phyloP scores from a whole-genome alignment of 2,113 vertebrate species.

The Indri indri region DNA sequence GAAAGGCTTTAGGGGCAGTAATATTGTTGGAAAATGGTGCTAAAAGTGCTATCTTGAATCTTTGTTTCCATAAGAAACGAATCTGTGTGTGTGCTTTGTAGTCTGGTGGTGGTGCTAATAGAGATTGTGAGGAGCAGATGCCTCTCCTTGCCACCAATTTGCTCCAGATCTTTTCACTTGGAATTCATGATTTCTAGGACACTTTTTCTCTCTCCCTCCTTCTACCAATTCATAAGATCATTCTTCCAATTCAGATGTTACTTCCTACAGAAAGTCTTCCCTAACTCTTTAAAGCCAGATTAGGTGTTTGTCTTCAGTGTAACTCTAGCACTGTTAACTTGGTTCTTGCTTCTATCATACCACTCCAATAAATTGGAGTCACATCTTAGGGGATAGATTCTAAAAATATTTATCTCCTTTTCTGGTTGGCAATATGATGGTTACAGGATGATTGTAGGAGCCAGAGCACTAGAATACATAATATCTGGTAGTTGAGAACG shows the following conservation, averaged over 20 bases:
- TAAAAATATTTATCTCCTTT: not conserved
- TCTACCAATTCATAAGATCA: not conserved
- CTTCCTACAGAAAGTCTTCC: not conserved
- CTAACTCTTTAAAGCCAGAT: not conserved
- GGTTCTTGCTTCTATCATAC: not conserved
- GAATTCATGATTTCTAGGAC: not conserved
- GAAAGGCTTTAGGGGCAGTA: not conserved
- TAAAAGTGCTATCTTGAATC: not conserved
- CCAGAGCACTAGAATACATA: not conserved
- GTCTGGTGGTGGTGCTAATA: not conserved
- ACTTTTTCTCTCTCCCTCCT: not conserved
- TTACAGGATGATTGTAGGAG: not conserved
- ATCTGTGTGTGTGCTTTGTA: not conserved
- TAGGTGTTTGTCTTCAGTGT: not conserved
- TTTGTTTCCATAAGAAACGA: not conserved
- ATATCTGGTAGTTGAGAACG: not conserved
- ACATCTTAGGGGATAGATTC: not conserved
- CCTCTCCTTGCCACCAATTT: not conserved
- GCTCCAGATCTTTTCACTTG: not conserved
- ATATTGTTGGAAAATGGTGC: not conserved
- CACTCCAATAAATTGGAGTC: not conserved
- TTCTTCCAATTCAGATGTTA: not conserved
- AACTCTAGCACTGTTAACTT: not conserved
- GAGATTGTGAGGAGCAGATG: not conserved
- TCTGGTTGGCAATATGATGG: not conserved